phyloP scores from a whole-genome alignment of 2,888 invertebrate genomes.

The Macrophya alboannulata region DNA sequence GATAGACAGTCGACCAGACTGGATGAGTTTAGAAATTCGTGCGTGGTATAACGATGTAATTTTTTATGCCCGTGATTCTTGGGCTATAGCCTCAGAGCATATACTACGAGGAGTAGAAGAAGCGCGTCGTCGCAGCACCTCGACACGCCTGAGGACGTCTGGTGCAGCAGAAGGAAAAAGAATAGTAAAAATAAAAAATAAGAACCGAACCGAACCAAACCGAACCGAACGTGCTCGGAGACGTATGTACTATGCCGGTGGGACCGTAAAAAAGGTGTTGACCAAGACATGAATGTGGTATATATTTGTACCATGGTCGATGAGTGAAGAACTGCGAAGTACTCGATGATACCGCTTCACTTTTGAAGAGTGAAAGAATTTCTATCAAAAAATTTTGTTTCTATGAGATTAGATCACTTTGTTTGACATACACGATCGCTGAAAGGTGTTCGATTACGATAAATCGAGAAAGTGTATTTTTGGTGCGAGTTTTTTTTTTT shows the following conservation, averaged over 20 bases:
- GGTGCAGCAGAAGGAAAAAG: not conserved
- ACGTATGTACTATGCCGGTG: not conserved
- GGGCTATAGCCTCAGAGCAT: not conserved
- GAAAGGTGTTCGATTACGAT: not conserved
- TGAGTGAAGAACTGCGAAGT: constrained; percentile 21
- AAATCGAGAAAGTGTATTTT: too few species aligned
- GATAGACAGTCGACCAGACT: constrained; percentile 11
- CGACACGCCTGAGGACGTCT: constrained; percentile 45
- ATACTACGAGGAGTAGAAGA: constrained; percentile 1
- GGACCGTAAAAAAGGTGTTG: constrained; percentile 10
- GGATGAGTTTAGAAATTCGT: constrained; percentile 43
- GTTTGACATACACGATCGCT: too few species aligned
- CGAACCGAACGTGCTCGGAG: not conserved
- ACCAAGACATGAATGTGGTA: constrained; percentile 21
- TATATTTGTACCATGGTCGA: not conserved
- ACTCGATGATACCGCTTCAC: not conserved
- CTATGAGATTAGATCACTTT: too few species aligned
- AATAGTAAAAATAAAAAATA: constrained; percentile 32
- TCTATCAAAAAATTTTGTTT: not conserved
- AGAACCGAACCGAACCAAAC: too few species aligned
- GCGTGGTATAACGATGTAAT: constrained; percentile 37
- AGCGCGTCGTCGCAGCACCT: constrained; percentile 28
- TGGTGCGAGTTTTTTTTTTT: too few species aligned
- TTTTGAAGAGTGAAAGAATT: not conserved
- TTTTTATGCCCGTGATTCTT: constrained; percentile 13